Evolutionary conservation across 2,888 invertebrate genomes (phyloP).

Genomic region (Apamea anceps): DNA sequence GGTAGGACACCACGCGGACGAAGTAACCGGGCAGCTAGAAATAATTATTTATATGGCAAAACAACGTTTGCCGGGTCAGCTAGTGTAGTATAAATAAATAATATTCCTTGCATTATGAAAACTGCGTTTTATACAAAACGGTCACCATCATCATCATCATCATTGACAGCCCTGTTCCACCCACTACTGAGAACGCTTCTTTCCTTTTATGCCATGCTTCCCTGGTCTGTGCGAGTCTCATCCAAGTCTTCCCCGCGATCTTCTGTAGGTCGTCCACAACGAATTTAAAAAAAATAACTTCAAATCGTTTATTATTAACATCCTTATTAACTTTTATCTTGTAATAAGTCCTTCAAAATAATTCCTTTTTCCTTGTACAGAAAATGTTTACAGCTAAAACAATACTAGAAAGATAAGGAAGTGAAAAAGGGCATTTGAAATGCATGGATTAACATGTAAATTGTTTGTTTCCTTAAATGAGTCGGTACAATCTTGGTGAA

Average conservation of each 20-base stretch:
- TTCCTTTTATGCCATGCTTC: not conserved
- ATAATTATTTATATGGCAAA: too few species aligned
- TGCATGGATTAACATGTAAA: conserved; percentile 9
- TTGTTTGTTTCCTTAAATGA: conserved; percentile 5
- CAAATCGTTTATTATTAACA: not conserved
- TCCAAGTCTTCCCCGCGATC: not conserved
- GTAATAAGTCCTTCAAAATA: conserved; percentile 6
- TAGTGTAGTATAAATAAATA: too few species aligned
- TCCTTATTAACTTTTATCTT: not conserved
- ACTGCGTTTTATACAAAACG: not conserved
- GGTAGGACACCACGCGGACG: too few species aligned
- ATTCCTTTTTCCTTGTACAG: conserved; percentile 3
- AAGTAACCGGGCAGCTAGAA: too few species aligned
- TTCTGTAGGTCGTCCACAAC: not conserved
- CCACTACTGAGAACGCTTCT: not conserved
- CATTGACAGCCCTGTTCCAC: not conserved
- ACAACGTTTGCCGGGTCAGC: too few species aligned
- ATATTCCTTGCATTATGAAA: not conserved
- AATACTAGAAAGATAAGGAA: not conserved
- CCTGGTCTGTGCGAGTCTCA: not conserved
- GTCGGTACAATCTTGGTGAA: not conserved
- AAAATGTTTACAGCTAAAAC: conserved; percentile 9
- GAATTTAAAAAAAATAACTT: not conserved
- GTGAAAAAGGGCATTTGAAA: conserved; percentile 6
- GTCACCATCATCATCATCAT: not conserved